Percentiles rank a stretch among this genome's conserved stretches.
These are phyloP conservation scores for Pseudochirops corinnae DNA, from an alignment of 2,797 vertebrate species.

Conservation along the genomic window DNA sequence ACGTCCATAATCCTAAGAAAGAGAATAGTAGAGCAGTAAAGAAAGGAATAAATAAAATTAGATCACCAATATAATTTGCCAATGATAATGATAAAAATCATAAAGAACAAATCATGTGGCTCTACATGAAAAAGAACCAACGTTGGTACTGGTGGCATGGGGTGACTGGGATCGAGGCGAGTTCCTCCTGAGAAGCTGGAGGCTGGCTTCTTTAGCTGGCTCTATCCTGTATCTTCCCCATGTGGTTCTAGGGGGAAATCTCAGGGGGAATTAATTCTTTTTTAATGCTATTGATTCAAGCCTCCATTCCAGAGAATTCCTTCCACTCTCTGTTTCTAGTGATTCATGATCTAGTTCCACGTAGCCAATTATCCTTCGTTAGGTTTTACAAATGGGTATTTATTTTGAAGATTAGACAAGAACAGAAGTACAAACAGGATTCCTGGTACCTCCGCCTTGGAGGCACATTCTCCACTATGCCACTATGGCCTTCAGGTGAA, in stretches of 20 bases:
- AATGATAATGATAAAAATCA: not conserved
- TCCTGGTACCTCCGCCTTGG: not conserved
- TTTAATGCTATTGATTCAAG: not conserved
- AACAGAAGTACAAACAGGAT: not conserved
- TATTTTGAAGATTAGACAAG: not conserved
- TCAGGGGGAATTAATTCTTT: not conserved
- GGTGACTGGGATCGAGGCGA: not conserved
- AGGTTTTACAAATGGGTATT: not conserved
- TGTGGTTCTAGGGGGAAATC: not conserved
- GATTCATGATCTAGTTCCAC: not conserved
- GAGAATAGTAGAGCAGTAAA: not conserved
- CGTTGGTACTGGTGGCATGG: not conserved
- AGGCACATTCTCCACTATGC: rapidly evolving
- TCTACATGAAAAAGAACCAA: not conserved
- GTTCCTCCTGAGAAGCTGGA: not conserved
- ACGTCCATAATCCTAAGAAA: not conserved
- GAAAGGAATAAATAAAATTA: not conserved
- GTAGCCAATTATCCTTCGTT: not conserved
- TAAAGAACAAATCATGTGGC: not conserved
- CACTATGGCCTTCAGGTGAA: not conserved
- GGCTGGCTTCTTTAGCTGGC: not conserved
- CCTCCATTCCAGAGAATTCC: not conserved
- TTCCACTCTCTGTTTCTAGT: not conserved
- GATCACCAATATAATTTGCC: not conserved
- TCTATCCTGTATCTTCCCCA: not conserved